A percentile compares a stretch with the other conserved stretches of the same genome.
phyloP scores from a whole-genome alignment of 2,888 invertebrate genomes.

The Chelonus formosanus region DNA sequence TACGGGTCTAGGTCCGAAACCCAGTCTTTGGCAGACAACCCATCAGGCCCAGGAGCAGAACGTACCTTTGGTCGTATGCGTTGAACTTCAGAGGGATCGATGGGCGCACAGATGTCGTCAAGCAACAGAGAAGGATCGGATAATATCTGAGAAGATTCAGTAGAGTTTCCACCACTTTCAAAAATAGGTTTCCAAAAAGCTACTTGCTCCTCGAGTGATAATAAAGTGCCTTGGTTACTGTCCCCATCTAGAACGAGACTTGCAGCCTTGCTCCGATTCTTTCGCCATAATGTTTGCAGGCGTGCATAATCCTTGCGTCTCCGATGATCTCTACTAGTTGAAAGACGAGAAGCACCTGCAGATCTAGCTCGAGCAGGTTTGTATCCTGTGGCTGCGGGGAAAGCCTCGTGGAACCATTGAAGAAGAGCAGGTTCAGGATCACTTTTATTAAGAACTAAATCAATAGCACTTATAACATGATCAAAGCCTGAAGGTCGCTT shows the following conservation, averaged over 20 bases:
- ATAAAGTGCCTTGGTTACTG: background rate
- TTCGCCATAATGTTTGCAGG: background rate
- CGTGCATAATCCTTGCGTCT: background rate
- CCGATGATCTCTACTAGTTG: no score
- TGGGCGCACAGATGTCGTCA: background rate
- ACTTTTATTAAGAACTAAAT: no score
- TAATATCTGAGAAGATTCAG: no score
- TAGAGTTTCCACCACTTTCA: background rate
- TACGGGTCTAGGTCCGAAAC: fast-evolving
- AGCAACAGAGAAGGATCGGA: background rate
- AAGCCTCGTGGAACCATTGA: no score
- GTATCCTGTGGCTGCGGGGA: no score
- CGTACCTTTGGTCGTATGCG: background rate
- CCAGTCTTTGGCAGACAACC: conserved; percentile 8
- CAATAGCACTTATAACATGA: no score
- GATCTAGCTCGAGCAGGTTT: no score
- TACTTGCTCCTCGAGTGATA: background rate
- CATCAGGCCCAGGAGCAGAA: conserved; percentile 34
- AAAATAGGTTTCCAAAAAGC: background rate
- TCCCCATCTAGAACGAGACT: conserved; percentile 7
- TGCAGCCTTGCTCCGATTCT: conserved; percentile 10
- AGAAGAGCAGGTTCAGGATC: no score
- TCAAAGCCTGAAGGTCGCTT: no score
- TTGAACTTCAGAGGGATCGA: background rate
- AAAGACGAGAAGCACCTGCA: no score